These are phyloP conservation scores for Polietes domitor DNA, from an alignment of 2,888 invertebrate genomes.

Conservation along the genomic window DNA sequence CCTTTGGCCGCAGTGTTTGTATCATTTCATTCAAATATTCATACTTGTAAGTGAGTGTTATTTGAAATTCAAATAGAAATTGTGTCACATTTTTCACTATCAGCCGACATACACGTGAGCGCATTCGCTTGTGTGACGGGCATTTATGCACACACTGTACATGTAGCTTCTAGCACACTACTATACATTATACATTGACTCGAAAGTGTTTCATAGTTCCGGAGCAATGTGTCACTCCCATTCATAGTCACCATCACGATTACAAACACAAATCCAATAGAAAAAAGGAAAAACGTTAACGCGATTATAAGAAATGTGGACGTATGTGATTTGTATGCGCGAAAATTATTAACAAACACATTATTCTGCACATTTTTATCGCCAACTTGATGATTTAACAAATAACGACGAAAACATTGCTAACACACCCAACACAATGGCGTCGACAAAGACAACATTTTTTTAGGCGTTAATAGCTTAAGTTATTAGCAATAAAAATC, in stretches of 20 bases:
- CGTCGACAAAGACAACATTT: neutral
- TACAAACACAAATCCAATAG: neutral
- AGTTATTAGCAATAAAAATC: neutral
- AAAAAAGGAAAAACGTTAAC: neutral
- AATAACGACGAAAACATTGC: neutral
- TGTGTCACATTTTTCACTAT: conserved; percentile 34
- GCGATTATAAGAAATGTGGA: neutral
- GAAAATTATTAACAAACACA: neutral
- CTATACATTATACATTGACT: neutral
- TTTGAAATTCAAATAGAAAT: conserved; percentile 15
- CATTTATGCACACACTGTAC: neutral
- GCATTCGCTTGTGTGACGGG: too few relatives aligned
- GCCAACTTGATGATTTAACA: neutral
- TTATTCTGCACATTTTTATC: neutral
- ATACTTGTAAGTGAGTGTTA: neutral
- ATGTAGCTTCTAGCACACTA: neutral
- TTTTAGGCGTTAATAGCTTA: neutral
- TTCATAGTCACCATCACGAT: neutral
- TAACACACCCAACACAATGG: neutral
- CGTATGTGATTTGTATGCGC: neutral
- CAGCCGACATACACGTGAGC: conserved; percentile 66
- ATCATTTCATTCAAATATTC: neutral
- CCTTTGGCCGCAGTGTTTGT: too few relatives aligned
- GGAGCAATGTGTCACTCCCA: conserved; percentile 12
- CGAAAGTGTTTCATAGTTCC: neutral